Percentiles rank a stretch among this genome's conserved stretches.
Evolutionary conservation across 1,140 invertebrate genomes (phyloP).

Genomic region (Gryon sp.): DNA sequence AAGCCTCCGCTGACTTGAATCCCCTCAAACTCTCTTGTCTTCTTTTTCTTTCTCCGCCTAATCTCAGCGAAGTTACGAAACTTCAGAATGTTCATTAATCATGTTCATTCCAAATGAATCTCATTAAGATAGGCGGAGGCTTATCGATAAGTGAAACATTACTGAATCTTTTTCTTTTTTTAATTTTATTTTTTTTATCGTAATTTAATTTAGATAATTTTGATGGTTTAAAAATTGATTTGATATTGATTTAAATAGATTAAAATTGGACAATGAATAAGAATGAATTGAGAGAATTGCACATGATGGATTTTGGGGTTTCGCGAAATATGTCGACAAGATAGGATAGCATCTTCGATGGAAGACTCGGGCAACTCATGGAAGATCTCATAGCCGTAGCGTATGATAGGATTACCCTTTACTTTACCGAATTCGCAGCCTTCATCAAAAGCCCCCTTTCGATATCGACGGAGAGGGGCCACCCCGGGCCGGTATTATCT

Average conservation of each 20-base stretch:
- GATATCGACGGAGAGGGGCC: slow-evolving; percentile 70
- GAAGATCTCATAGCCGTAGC: slow-evolving; percentile 78
- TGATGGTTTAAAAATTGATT: no score
- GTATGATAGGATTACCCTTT: slow-evolving; percentile 81
- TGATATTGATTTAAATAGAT: no score
- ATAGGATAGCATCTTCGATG: slow-evolving; percentile 54
- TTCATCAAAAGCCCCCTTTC: slow-evolving; percentile 79
- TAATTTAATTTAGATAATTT: neutral
- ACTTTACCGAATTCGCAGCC: slow-evolving; percentile 79
- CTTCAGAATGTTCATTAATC: slow-evolving; percentile 46
- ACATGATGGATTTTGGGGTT: slow-evolving; percentile 19
- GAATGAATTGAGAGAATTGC: slow-evolving; percentile 47
- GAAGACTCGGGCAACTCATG: slow-evolving; percentile 55
- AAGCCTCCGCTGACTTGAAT: slow-evolving; percentile 59
- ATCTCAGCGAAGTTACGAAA: slow-evolving; percentile 42
- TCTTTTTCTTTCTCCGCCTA: slow-evolving; percentile 57
- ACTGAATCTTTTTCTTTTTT: neutral
- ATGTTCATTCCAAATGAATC: slow-evolving; percentile 39
- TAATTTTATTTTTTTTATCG: neutral
- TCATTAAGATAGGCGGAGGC: slow-evolving; percentile 14
- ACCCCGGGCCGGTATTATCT: slow-evolving; percentile 77
- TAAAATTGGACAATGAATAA: slow-evolving; percentile 21
- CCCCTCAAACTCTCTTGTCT: slow-evolving; percentile 44
- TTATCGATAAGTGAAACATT: neutral
- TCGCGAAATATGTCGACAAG: slow-evolving; percentile 38